These are phyloP conservation scores for Gryllus bimaculatus DNA, from an alignment of 1,140 invertebrate species.

Conservation along the genomic window DNA sequence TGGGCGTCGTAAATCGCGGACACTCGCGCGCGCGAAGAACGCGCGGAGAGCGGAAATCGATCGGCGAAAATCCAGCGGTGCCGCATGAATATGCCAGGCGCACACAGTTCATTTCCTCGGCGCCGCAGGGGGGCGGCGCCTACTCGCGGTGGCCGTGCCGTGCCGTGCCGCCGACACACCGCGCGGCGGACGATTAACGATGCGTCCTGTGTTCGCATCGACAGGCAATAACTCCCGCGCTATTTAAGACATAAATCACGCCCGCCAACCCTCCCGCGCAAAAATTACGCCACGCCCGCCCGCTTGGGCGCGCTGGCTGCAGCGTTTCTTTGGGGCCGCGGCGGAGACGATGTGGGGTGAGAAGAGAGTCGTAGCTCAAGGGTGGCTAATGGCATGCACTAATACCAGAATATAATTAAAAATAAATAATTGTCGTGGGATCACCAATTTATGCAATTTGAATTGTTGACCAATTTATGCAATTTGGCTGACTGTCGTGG, in stretches of 20 bases:
- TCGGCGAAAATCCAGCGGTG: background rate
- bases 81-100: background rate
- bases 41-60: background rate
- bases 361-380: too few relatives aligned
- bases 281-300: background rate
- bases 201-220: constrained; percentile 2
- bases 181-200: background rate
- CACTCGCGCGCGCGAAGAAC: too few relatives aligned
- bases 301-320: background rate
- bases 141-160: background rate
- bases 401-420: too few relatives aligned
- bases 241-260: constrained; percentile 1
- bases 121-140: too few relatives aligned
- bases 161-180: background rate
- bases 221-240: constrained; percentile 2
- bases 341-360: background rate
- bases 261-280: background rate
- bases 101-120: background rate
- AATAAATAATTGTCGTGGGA: too few relatives aligned
- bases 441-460: too few relatives aligned
- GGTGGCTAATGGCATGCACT: too few relatives aligned
- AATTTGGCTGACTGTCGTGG: too few relatives aligned
- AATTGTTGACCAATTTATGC: too few relatives aligned
- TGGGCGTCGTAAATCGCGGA: too few relatives aligned
- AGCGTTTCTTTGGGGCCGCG: background rate